Conservation (phyloP, 2,888 invertebrate genomes). For the Podabrus alpinus region DNA sequence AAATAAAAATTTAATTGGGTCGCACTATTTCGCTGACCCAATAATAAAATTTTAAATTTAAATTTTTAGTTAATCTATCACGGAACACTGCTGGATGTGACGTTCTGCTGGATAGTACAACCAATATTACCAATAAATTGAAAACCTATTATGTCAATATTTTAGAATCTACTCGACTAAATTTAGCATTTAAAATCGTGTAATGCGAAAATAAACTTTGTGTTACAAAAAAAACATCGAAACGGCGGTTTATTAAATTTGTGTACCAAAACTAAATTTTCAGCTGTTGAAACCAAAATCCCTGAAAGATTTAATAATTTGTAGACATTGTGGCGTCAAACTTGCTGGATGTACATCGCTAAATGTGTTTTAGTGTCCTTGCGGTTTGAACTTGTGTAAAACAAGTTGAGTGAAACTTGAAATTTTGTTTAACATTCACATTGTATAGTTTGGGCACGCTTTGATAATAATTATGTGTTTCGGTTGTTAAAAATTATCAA, state of each 20-base stretch:
- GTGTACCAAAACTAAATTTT: neutral
- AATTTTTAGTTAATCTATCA: slow-evolving; percentile 30
- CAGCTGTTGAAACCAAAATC: slow-evolving; percentile 8
- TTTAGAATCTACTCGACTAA: neutral
- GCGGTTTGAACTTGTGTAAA: slow-evolving; percentile 5
- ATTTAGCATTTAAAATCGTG: neutral
- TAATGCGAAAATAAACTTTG: neutral
- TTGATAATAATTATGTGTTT: neutral
- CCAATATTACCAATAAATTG: neutral
- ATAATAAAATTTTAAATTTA: slow-evolving; percentile 24
- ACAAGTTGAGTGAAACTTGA: neutral
- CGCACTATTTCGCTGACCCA: neutral
- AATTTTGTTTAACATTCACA: neutral
- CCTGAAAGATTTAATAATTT: slow-evolving; percentile 10
- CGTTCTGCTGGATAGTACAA: slow-evolving; percentile 9
- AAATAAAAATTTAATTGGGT: neutral
- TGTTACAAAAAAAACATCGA: neutral
- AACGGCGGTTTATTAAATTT: neutral
- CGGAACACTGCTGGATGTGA: slow-evolving; percentile 24
- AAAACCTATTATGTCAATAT: neutral
- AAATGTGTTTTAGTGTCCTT: slow-evolving; percentile 13
- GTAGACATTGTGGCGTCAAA: slow-evolving; percentile 16
- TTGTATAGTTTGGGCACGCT: neutral
- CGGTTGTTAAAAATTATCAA: neutral
- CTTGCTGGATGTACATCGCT: slow-evolving; percentile 6